Percentiles rank a stretch among this genome's conserved stretches.
phyloP scores from a whole-genome alignment of 1,140 invertebrate species.

The Drosophila orosa region DNA sequence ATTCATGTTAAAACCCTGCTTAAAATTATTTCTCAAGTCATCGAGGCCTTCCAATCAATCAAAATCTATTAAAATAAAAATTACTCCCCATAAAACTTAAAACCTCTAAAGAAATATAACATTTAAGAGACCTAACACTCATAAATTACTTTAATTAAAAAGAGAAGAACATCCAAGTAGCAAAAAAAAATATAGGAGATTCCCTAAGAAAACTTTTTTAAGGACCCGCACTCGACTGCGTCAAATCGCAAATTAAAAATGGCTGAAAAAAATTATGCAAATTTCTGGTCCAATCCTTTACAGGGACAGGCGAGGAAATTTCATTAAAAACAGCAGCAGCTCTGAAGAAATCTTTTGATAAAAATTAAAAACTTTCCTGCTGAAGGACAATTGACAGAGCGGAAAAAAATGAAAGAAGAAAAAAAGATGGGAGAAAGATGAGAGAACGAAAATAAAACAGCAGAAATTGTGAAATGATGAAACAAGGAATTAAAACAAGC shows the following conservation, averaged over 20 bases:
- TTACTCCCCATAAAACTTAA: background rate
- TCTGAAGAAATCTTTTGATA: constrained; percentile 71
- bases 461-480: constrained; percentile 67
- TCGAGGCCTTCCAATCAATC: background rate
- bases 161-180: background rate
- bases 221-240: constrained; percentile 55
- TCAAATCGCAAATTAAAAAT: constrained; percentile 76
- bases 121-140: background rate
- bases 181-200: background rate
- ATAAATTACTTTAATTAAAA: constrained; percentile 35
- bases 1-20: too few relatives aligned
- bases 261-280: constrained; percentile 75
- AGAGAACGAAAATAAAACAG: constrained; percentile 36
- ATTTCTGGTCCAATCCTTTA: constrained; percentile 69
- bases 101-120: background rate
- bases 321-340: constrained; percentile 74
- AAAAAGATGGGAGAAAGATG: constrained; percentile 6
- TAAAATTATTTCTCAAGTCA: background rate
- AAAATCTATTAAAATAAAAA: background rate
- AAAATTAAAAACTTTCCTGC: constrained; percentile 77
- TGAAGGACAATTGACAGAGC: constrained; percentile 72
- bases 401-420: constrained; percentile 22
- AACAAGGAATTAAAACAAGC: constrained; percentile 82
- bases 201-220: constrained; percentile 54
- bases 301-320: constrained; percentile 63